Evolutionary conservation across 2,113 vertebrate species (phyloP).

Genomic region (Bujurquina vittata): DNA sequence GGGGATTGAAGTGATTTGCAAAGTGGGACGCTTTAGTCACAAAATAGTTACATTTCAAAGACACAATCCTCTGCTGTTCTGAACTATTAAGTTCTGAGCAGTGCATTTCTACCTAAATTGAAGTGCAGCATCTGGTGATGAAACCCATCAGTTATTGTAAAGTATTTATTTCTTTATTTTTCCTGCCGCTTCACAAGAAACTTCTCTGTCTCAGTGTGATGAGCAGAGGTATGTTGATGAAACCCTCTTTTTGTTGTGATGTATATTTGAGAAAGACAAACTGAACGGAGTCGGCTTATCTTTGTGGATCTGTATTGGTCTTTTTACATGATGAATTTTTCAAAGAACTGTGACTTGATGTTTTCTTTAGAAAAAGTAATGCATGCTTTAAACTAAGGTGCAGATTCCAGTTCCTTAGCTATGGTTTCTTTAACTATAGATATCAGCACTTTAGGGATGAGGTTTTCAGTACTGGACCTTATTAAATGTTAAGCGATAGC

Average conservation of each 20-base stretch:
- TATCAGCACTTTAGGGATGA: neutral
- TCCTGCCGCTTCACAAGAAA: neutral
- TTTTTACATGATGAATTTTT: neutral
- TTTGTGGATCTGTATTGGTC: too few relatives aligned
- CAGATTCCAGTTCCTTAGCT: too few relatives aligned
- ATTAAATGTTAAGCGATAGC: neutral
- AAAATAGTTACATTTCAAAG: slow-evolving; percentile 36
- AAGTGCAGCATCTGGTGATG: neutral
- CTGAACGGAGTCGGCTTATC: too few relatives aligned
- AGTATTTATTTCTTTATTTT: accelerated
- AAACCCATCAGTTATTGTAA: neutral
- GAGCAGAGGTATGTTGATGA: neutral
- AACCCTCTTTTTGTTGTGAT: neutral
- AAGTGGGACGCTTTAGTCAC: slow-evolving; percentile 40
- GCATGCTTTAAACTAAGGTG: too few relatives aligned
- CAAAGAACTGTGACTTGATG: too few relatives aligned
- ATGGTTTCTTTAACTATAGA: too few relatives aligned
- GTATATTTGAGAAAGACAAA: neutral
- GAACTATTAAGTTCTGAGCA: slow-evolving; percentile 8
- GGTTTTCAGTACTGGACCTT: neutral
- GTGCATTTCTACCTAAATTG: slow-evolving; percentile 11
- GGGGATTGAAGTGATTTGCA: slow-evolving; percentile 40
- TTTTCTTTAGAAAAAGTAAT: neutral
- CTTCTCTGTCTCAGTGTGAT: neutral
- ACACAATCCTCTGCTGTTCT: slow-evolving; percentile 10